Base-by-base conservation (phyloP, 2,797 vertebrate species). In the Geotria australis region DNA sequence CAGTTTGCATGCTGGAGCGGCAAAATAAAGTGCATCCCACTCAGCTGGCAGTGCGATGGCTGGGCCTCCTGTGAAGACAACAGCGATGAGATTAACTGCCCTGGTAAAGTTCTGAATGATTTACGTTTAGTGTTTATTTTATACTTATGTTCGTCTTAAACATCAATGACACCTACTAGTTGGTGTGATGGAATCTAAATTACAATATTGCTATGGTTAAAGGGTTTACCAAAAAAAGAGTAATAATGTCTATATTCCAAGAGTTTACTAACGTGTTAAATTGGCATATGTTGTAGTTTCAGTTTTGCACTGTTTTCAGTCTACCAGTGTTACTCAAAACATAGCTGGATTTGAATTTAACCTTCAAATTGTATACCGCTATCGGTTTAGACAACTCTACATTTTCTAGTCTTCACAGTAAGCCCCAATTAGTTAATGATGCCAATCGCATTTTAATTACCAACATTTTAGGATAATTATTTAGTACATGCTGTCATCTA, bases 1-100 rank as follows among this genome's bases (percentile, higher is more conserved):
- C 79, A 98, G 77, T 98, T 98, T 60, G 76, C 83, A 47, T 98
- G 91, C 72, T 81, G 68, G 71, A 83, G 82, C 48, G 89, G 91
- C 47, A 75, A 76, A 66, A 81, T 93, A 73, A 84, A 95, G 68
- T 98, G 91, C 72, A 95, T 98, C 70, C 91, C 91, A 4, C 75
- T 80, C 7, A 69, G 68, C 46, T 98, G 85, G 89, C 76, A 83
- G 70, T 98, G 91, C 61, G 89, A 98, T 61, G 88, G 91, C 48
- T 85, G 78, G 85, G 79, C 78, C 3, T 80, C 81, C 63, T 98
- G 91, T 0, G 85, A 91, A 69, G 91, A 98, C 47, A 75, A 83
- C 69, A 98, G 91, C 1, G 91, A 98, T 59, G 89, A 98, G 70
- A 73, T 79, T 56, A 76, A 83, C 73, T 98, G 91, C 70, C 81